phyloP scores from a whole-genome alignment of 2,888 invertebrate genomes.

The Prenolepis imparis region DNA sequence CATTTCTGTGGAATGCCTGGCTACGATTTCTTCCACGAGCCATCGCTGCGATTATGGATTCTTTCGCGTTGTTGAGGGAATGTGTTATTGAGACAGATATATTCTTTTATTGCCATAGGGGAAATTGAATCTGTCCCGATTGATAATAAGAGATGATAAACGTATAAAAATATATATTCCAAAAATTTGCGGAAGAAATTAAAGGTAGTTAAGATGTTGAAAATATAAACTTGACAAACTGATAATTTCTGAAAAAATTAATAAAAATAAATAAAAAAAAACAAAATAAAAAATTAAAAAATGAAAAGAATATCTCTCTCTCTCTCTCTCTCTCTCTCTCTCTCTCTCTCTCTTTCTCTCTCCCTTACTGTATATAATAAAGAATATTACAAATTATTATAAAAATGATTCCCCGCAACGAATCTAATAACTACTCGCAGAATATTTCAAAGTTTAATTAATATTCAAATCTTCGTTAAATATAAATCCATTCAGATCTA shows the following conservation, averaged over 20 bases:
- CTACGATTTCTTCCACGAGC: conserved; percentile 39
- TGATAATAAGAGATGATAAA: neutral
- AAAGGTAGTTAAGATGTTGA: neutral
- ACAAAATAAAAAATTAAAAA: too few species aligned
- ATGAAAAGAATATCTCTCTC: too few species aligned
- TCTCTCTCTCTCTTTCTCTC: neutral
- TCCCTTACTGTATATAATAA: neutral
- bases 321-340: too few species aligned
- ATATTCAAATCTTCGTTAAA: neutral
- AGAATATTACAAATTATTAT: neutral
- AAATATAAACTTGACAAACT: neutral
- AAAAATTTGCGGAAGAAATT: neutral
- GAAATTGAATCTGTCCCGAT: neutral
- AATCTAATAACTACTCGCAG: neutral
- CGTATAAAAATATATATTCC: neutral
- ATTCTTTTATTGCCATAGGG: neutral
- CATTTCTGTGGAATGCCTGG: conserved; percentile 56
- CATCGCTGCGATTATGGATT: conserved; percentile 40
- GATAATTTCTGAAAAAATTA: neutral
- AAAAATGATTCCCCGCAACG: neutral
- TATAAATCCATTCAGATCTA: neutral
- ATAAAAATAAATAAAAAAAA: neutral
- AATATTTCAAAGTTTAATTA: neutral
- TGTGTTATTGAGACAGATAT: neutral
- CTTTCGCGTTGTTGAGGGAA: neutral